These are phyloP conservation scores for Himalopsyche tibetana DNA, from an alignment of 2,888 invertebrate species.

Conservation along the genomic window DNA sequence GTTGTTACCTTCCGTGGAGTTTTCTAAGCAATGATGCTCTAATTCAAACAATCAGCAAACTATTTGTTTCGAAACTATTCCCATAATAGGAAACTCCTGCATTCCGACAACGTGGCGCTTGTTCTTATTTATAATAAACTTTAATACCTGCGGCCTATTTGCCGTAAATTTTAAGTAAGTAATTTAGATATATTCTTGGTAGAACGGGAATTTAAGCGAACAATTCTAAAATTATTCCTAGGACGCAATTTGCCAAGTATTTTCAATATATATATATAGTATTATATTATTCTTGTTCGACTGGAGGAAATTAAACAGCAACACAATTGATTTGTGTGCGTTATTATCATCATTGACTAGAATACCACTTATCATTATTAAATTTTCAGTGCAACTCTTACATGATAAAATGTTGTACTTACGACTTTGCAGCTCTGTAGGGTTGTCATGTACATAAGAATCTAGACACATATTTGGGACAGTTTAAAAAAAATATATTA, in stretches of 20 bases:
- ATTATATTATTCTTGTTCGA: too few relatives aligned
- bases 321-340: too few relatives aligned
- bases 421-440: too few relatives aligned
- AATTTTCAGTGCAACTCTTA: too few relatives aligned
- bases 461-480: too few relatives aligned
- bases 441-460: too few relatives aligned
- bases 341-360: too few relatives aligned
- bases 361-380: too few relatives aligned
- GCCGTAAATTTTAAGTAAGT: slow-evolving; percentile 3
- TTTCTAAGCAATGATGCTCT: slow-evolving; percentile 4
- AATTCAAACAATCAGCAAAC: slow-evolving; percentile 31
- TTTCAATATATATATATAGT: not conserved
- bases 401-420: too few relatives aligned
- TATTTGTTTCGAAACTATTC: slow-evolving; percentile 34
- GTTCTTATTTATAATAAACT: slow-evolving; percentile 22
- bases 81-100: slow-evolving; percentile 18
- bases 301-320: too few relatives aligned
- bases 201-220: not conserved
- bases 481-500: too few relatives aligned
- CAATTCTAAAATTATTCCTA: not conserved
- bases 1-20: slow-evolving; percentile 24
- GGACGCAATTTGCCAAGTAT: not conserved
- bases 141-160: slow-evolving; percentile 21
- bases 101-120: not conserved
- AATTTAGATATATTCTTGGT: not conserved